Conservation (phyloP, 2,113 vertebrate species). For the Callionymus lyra region DNA sequence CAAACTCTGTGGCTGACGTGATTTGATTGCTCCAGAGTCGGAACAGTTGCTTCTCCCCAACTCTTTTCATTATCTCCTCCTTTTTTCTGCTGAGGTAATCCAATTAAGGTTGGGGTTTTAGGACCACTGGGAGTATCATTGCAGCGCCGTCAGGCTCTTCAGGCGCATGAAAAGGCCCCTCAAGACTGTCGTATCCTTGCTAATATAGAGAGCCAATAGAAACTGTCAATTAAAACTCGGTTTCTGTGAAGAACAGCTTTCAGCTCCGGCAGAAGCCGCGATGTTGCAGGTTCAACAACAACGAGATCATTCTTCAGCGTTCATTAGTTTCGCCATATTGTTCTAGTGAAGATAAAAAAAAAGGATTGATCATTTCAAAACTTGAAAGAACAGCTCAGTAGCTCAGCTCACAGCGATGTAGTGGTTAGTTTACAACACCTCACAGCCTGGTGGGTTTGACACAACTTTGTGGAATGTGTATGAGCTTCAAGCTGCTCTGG, state of each 20-base stretch:
- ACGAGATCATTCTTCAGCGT: too few species aligned
- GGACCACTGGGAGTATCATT: conserved; percentile 40
- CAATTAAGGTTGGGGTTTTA: conserved; percentile 37
- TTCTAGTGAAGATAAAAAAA: too few species aligned
- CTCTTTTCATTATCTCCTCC: conserved; percentile 28
- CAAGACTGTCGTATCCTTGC: conserved; percentile 26
- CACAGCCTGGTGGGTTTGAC: too few species aligned
- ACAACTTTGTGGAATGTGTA: too few species aligned
- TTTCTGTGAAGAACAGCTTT: conserved; percentile 32
- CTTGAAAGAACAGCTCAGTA: too few species aligned
- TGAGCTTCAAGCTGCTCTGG: too few species aligned
- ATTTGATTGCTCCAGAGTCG: conserved; percentile 4
- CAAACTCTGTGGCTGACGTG: conserved; percentile 5
- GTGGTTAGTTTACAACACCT: too few species aligned
- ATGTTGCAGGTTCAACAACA: background rate
- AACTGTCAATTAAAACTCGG: conserved; percentile 43
- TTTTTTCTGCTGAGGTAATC: conserved; percentile 38
- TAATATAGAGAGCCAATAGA: conserved; percentile 37
- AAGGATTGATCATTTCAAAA: too few species aligned
- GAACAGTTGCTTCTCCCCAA: conserved; percentile 14
- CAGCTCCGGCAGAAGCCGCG: conserved; percentile 19
- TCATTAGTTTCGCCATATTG: too few species aligned
- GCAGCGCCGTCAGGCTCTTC: conserved; percentile 29
- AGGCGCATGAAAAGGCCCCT: conserved; percentile 35
- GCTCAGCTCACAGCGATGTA: too few species aligned